Evolutionary conservation across 2,113 vertebrate genomes (phyloP).

Genomic region (Scartelaos histophorus): DNA sequence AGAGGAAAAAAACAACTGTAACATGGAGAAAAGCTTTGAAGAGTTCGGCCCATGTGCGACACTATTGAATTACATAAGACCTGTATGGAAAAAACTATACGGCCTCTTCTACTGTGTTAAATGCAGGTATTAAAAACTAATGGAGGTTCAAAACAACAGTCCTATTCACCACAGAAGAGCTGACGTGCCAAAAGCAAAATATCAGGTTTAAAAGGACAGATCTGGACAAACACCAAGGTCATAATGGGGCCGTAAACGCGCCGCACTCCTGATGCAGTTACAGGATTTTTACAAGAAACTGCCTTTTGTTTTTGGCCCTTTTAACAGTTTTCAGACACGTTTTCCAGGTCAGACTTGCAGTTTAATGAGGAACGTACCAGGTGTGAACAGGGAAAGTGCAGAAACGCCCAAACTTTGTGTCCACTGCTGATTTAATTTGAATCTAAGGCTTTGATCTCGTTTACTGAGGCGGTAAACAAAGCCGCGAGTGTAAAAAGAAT

Average conservation of each 20-base stretch:
- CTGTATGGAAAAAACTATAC: neutral
- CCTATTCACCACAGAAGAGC: slow-evolving; percentile 47
- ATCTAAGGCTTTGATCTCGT: too few species aligned
- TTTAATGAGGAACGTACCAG: neutral
- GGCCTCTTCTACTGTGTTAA: neutral
- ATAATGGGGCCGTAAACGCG: slow-evolving; percentile 37
- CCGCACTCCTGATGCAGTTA: neutral
- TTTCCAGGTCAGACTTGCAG: neutral
- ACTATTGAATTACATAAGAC: neutral
- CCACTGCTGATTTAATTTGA: neutral
- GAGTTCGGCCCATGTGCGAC: neutral
- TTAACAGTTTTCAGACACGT: neutral
- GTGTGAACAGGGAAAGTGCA: neutral
- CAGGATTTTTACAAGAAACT: slow-evolving; percentile 8
- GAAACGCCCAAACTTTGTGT: neutral
- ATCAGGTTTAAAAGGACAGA: slow-evolving; percentile 53
- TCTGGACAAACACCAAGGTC: slow-evolving; percentile 38
- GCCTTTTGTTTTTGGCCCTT: neutral
- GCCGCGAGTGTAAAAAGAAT: neutral
- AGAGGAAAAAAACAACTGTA: too few species aligned
- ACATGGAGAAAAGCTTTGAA: too few species aligned
- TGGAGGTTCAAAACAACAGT: slow-evolving; percentile 31
- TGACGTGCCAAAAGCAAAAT: slow-evolving; percentile 52
- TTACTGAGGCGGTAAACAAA: too few species aligned
- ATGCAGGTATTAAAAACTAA: neutral